Evolutionary conservation across 2,888 invertebrate genomes (phyloP), one percentile per base, ranked within the genome.

Genomic region (Colletes collaris): DNA sequence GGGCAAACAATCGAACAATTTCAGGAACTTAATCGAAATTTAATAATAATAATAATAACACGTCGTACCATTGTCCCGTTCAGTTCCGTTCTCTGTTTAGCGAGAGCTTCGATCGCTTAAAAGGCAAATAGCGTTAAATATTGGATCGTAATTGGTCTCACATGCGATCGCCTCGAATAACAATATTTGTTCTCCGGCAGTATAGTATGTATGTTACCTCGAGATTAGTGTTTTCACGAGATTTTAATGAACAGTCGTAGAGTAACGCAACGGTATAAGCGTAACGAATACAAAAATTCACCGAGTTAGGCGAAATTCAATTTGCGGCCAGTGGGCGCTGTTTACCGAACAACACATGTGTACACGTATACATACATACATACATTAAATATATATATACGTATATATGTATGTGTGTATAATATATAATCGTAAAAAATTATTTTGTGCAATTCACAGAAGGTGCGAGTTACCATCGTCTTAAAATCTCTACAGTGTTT

Each of bases 401-500:
- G 11, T 44, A 4, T 60, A 16, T 44, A 44, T 44, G 16, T 60
- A 46, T 60, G 16, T 16, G 5, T 55, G 19, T 60, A 60, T 46
- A 13, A 60, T 52, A 46, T n/a, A 69, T 50, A 19, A 56, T 8
- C 44, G 49, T 79, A 79, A 79, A 79, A 72, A 79, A 73, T 72
- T 68, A 79, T 79, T 79, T 56, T 79, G 79, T 79, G 79, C 79
- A 79, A 68, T 79, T 79, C 72, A 58, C 65, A 60, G 73, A 79
- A 68, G 56, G 73, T 79, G 79, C 72, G 64, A 76, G 59, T 53
- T 68, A 68, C 62, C 62, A 53, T 76, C 53, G 50, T 63, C 73
- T 69, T 63, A 79, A 53, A 73, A 74, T 74, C 52, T 79, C 79
- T 80, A 80, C 79, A 80, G 74, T 80, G 79, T 80, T 79, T 69